Percentiles rank a stretch among this genome's conserved stretches.
These are phyloP conservation scores for Aphidius gifuensis DNA, from an alignment of 1,140 invertebrate species.

Conservation along the genomic window DNA sequence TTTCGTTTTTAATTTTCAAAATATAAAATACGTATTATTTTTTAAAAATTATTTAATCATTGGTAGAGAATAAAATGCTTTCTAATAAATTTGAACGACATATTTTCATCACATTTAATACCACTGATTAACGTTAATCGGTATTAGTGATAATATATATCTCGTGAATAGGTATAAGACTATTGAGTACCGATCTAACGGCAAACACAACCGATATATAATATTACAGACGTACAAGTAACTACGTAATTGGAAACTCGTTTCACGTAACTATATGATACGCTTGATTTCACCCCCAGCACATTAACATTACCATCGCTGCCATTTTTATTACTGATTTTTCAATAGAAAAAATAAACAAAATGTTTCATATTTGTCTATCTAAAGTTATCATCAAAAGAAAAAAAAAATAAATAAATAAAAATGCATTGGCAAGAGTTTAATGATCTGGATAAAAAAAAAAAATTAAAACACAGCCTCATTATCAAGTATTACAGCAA, in stretches of 20 bases:
- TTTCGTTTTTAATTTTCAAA: too few species aligned
- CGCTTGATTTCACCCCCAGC: slow-evolving; percentile 10
- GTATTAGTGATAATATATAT: slow-evolving; percentile 8
- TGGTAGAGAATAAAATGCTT: neutral
- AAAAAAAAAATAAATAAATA: neutral
- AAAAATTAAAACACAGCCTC: too few species aligned
- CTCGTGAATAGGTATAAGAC: slow-evolving; percentile 6
- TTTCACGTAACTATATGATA: slow-evolving; percentile 35
- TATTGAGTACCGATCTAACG: slow-evolving; percentile 3
- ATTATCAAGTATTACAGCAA: too few species aligned
- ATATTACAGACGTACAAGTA: slow-evolving; percentile 18
- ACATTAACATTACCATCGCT: neutral
- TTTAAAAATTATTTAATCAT: neutral
- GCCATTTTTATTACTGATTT: too few species aligned
- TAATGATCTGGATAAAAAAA: too few species aligned
- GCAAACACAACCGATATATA: slow-evolving; percentile 3
- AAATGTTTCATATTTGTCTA: neutral
- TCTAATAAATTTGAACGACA: slow-evolving; percentile 8
- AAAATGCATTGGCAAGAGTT: too few species aligned
- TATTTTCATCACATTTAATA: slow-evolving; percentile 28
- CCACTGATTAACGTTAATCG: slow-evolving; percentile 38
- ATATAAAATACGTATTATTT: too few species aligned
- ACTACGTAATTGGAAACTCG: slow-evolving; percentile 34
- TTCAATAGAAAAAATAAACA: too few species aligned
- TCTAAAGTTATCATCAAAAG: neutral